Conservation (phyloP, 2,797 vertebrate genomes). For the Gephyroberyx darwinii region DNA sequence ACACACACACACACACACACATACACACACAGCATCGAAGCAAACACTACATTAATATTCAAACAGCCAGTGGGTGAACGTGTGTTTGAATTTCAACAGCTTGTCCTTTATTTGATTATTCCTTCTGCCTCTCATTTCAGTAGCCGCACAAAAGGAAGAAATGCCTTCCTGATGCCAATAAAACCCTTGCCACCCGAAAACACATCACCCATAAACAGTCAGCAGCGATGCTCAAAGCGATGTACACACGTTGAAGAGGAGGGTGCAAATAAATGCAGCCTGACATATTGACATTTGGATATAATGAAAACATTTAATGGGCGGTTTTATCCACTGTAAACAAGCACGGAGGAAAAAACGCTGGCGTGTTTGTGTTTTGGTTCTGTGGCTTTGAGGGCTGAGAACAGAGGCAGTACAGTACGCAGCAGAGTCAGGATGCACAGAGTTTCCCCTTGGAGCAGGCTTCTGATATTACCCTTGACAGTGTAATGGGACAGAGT, state of each 20-base stretch:
- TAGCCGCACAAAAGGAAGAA: constrained; percentile 40
- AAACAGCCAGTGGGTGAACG: constrained; percentile 57
- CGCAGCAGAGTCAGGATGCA: constrained; percentile 26
- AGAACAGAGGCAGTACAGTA: constrained; percentile 4
- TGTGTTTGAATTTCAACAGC: constrained; percentile 55
- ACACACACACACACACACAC: constrained; percentile 30
- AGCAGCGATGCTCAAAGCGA: constrained; percentile 20
- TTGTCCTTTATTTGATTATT: constrained; percentile 62
- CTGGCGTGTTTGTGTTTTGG: constrained; percentile 24
- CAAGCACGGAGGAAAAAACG: constrained; percentile 3
- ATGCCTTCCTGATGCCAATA: constrained; percentile 34
- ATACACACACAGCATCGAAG: neutral
- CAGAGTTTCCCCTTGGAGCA: neutral
- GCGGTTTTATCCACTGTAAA: constrained; percentile 36
- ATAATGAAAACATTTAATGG: constrained; percentile 35
- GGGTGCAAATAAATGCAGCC: constrained; percentile 5
- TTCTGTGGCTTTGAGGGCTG: neutral
- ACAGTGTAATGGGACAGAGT: constrained; percentile 53
- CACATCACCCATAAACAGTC: neutral
- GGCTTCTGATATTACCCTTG: constrained; percentile 46
- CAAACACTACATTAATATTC: constrained; percentile 60
- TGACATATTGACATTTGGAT: constrained; percentile 34
- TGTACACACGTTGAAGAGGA: neutral
- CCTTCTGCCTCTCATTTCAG: constrained; percentile 48
- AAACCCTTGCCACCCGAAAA: neutral